Conservation (phyloP, 1,140 invertebrate species). For the Ceratosolen solmsi region DNA sequence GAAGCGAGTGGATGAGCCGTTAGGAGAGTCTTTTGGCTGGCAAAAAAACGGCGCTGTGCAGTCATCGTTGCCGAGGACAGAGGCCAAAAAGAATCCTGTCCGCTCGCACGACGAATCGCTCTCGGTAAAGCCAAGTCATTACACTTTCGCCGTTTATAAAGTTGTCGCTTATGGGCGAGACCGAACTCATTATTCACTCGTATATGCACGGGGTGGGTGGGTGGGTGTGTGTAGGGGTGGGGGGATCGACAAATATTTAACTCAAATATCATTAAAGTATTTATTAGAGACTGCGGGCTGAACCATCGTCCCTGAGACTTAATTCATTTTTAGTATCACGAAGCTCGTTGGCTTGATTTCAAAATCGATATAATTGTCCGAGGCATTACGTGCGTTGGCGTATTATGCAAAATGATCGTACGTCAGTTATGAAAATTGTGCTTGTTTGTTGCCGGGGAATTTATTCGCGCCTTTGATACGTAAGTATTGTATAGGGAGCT, state of each 20-base stretch:
- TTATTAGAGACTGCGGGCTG: not conserved
- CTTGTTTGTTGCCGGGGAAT: too few relatives aligned
- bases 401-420: too few relatives aligned
- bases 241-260: too few relatives aligned
- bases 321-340: not conserved
- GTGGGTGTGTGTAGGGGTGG: too few relatives aligned
- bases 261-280: constrained; percentile 7
- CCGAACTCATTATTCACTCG: not conserved
- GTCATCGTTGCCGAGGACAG: not conserved
- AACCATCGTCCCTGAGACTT: not conserved
- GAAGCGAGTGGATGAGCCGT: constrained; percentile 4
- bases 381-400: too few relatives aligned
- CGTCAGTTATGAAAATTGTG: too few relatives aligned
- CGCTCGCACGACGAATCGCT: constrained; percentile 29
- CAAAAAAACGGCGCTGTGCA: not conserved
- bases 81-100: constrained; percentile 13
- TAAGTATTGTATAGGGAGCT: too few relatives aligned
- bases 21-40: not conserved
- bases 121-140: constrained; percentile 26
- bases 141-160: constrained; percentile 51
- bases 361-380: not conserved
- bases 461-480: too few relatives aligned
- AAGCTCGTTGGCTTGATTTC: not conserved
- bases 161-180: constrained; percentile 39
- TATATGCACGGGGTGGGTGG: too few relatives aligned